Evolutionary conservation across 2,888 invertebrate genomes (phyloP), one percentile per base, ranked within the genome.

Genomic region (Cyrtodaria siliqua): DNA sequence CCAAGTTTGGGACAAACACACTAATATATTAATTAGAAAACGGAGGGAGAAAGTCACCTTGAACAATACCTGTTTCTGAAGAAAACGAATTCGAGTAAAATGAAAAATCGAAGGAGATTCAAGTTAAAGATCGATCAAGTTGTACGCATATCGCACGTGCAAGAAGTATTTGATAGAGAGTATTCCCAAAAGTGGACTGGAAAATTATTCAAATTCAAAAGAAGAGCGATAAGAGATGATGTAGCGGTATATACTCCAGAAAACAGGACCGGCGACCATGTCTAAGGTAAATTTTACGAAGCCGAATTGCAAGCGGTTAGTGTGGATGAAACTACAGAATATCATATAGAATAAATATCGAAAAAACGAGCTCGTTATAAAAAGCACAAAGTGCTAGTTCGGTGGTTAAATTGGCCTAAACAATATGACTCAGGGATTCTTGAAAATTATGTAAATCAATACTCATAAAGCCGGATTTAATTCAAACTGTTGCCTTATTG

Each of bases 331-430:
- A n/a, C n/a, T n/a, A n/a, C n/a, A n/a, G n/a, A n/a, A n/a, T n/a
- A 3, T 55, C 24, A 44, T 12, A 49, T 76, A 18, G 68, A 73
- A 40, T 62, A 76, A 29, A 49, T 80, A 2, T 27, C 70, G 26
- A 66, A 70, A 47, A 72, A 47, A 69, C 29, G 75, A 33, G 53
- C 38, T 0, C 33, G 38, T 33, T 50, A 61, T 38, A 72, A 61
- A 47, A 47, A 61, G 27, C 49, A 55, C 47, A 60, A 79, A 72
- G 71, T 75, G 4, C 33, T 79, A 16, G 69, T 75, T 3, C 49
- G 67, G 0, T 79, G 79, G 79, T 52, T 79, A 40, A 75, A 75
- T 38, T 79, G 79, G 75, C 75, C 74, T 1, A 64, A 67, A 38
- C 75, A 79, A 26, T 79, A 75, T 40, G 71, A 79, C 40, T 27